These are phyloP conservation scores for Micrastur ruficollis DNA, from an alignment of 2,797 vertebrate species.

Conservation along the genomic window DNA sequence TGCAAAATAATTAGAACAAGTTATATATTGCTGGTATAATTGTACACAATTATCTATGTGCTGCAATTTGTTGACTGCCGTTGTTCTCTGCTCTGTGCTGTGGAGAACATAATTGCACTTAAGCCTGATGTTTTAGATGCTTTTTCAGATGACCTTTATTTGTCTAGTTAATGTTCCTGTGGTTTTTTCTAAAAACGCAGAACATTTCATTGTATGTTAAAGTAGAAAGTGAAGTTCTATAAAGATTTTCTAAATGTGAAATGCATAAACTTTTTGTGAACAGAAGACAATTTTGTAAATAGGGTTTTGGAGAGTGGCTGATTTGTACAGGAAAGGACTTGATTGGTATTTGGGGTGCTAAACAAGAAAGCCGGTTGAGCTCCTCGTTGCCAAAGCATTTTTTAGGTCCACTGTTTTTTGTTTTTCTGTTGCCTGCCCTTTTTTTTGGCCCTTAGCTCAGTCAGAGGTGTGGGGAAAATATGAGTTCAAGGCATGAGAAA, in stretches of 20 bases:
- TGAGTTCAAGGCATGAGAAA: neutral
- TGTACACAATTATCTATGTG: neutral
- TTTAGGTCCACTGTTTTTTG: neutral
- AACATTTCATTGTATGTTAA: neutral
- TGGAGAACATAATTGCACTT: neutral
- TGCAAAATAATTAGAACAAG: neutral
- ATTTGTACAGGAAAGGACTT: neutral
- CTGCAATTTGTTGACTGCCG: neutral
- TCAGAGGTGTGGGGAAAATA: neutral
- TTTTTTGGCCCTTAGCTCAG: neutral
- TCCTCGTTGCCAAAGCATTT: neutral
- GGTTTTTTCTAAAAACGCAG: neutral
- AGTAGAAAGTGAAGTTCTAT: neutral
- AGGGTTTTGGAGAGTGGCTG: neutral
- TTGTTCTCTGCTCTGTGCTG: neutral
- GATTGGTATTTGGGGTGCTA: neutral
- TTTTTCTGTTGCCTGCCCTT: neutral
- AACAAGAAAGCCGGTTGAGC: neutral
- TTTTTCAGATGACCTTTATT: neutral
- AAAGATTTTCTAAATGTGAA: neutral
- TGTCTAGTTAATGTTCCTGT: neutral
- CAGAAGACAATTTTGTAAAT: neutral
- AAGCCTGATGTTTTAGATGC: neutral
- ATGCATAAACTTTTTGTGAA: neutral
- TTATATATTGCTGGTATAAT: neutral